Evolutionary conservation across 2,888 invertebrate species (phyloP).

Genomic region (Ethmia dodecea): DNA sequence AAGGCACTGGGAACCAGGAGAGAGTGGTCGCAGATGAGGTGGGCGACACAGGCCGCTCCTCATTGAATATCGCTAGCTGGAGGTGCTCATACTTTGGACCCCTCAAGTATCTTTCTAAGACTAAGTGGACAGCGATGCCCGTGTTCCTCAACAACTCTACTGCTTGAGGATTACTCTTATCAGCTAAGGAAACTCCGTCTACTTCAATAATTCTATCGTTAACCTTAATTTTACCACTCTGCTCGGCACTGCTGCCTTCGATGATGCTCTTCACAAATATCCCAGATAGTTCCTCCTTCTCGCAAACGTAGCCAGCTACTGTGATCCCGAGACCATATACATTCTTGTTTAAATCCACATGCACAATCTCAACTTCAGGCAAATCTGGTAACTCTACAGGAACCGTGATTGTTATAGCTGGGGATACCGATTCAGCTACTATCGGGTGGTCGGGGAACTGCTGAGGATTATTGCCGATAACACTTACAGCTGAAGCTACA

Average conservation of each 20-base stretch:
- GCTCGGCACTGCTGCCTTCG: slow-evolving; percentile 96
- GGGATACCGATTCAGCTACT: slow-evolving; percentile 49
- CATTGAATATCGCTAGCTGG: slow-evolving; percentile 88
- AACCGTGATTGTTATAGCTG: slow-evolving; percentile 69
- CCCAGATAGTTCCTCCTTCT: slow-evolving; percentile 98
- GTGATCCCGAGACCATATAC: slow-evolving; percentile 96
- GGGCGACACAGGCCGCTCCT: slow-evolving; percentile 77
- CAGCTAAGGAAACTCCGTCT: slow-evolving; percentile 92
- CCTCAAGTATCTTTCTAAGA: slow-evolving; percentile 93
- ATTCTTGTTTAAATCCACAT: slow-evolving; percentile 94
- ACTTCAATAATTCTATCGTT: slow-evolving; percentile 99
- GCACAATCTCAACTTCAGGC: slow-evolving; percentile 94
- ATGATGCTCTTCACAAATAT: slow-evolving; percentile 99
- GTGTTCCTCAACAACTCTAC: slow-evolving; percentile 96
- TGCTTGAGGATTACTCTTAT: slow-evolving; percentile 97
- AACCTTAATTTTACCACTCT: slow-evolving; percentile 92
- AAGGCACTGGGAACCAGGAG: slow-evolving; percentile 89
- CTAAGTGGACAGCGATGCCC: slow-evolving; percentile 92
- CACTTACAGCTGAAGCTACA: slow-evolving; percentile 62
- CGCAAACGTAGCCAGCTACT: slow-evolving; percentile 97
- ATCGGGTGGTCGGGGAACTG: slow-evolving; percentile 59
- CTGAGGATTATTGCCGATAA: slow-evolving; percentile 63
- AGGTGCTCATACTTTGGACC: slow-evolving; percentile 96
- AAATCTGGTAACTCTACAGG: slow-evolving; percentile 79
- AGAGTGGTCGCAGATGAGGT: slow-evolving; percentile 89